A percentile compares a stretch with the other conserved stretches of the same genome.
Evolutionary conservation across 2,888 invertebrate species (phyloP).

Genomic region (Tortricodes alternella): DNA sequence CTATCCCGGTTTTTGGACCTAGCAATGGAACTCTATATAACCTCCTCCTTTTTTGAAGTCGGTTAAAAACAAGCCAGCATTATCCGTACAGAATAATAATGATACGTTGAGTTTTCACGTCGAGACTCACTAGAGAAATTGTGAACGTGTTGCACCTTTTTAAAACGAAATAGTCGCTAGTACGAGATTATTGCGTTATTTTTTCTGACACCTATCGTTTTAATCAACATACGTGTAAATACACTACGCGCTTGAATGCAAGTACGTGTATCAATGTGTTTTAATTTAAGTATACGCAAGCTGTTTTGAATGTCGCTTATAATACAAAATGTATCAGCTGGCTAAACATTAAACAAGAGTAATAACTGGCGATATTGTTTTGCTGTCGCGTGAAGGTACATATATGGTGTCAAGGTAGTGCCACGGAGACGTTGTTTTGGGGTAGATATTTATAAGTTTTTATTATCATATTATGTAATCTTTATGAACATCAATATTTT

Average conservation of each 20-base stretch:
- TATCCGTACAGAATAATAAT: too few relatives aligned
- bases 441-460: too few relatives aligned
- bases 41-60: too few relatives aligned
- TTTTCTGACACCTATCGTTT: not conserved
- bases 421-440: not conserved
- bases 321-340: slow-evolving; percentile 57
- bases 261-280: slow-evolving; percentile 51
- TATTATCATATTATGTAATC: too few relatives aligned
- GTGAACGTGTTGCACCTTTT: too few relatives aligned
- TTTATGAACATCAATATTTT: too few relatives aligned
- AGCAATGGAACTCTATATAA: too few relatives aligned
- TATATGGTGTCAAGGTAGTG: slow-evolving; percentile 40
- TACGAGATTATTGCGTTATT: not conserved
- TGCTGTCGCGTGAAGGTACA: slow-evolving; percentile 42
- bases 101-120: too few relatives aligned
- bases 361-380: slow-evolving; percentile 50
- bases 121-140: too few relatives aligned
- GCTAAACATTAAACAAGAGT: slow-evolving; percentile 63
- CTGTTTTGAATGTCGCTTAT: slow-evolving; percentile 49
- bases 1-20: too few relatives aligned
- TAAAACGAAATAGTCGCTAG: too few relatives aligned
- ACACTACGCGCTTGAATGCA: slow-evolving; percentile 23
- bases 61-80: too few relatives aligned
- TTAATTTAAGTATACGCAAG: slow-evolving; percentile 51
- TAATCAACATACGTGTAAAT: not conserved